Base-by-base conservation (phyloP, 2,113 vertebrate genomes). In the Gracilinanus agilis region DNA sequence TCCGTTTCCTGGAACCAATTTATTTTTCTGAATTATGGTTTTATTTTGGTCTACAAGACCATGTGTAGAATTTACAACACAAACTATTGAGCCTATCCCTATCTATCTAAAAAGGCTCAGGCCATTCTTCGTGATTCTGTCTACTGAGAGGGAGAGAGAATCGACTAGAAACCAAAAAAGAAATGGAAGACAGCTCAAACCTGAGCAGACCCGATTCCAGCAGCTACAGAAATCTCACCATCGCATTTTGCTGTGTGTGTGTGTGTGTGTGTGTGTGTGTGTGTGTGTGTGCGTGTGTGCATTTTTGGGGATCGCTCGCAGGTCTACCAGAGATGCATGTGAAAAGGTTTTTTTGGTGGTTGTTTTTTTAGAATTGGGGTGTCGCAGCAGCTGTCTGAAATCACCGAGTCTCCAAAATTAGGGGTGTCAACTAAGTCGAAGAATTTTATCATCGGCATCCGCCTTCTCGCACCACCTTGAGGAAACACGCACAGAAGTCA, bases 401-500 rank as follows among this genome's bases (percentile, higher is more conserved):
- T 96, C 34, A 97, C 96, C 97, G 97, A 95, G 96, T 91, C 90
- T 98, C 97, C 96, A 97, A 97, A 98, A 97, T 97, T 97, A 97
- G 96, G 97, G 97, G 96, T 97, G 96, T 95, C 93, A 97, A 96
- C 93, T 89, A 96, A 97, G 96, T 97, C 2, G 89, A 97, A 97
- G 97, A 97, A 97, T 96, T 97, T 97, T 96, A 94, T 97, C 93
- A 97, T 97, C 96, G 95, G 97, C 93, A 95, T 97, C 96, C 97
- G 96, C 93, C 97, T 98, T 98, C 97, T 96, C 97, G 96, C 97
- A 97, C 94, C 97, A 98, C 92, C 97, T 97, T 98, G 95, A 97
- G 96, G 96, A 97, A 97, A 97, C 92, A 97, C 95, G 96, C 90
- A 40, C 96, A 93, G 92, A 96, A 97, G 96, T 98, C 97, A 97